A percentile compares a stretch with the other conserved stretches of the same genome.
These are phyloP conservation scores for Myxocyprinus asiaticus DNA, from an alignment of 2,113 vertebrate species.

Conservation along the genomic window DNA sequence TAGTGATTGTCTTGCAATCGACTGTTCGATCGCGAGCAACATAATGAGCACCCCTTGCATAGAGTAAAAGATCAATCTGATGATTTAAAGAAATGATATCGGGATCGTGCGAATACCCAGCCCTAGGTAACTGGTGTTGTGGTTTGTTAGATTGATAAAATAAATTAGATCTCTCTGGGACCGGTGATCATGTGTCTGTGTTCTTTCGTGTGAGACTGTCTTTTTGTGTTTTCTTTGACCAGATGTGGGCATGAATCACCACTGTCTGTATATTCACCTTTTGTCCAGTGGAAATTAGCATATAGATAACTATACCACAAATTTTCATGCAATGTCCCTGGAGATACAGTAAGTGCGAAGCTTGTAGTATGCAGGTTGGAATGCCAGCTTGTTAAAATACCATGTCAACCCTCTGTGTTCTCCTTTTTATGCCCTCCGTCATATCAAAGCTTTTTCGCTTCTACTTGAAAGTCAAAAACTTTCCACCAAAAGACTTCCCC, in stretches of 20 bases:
- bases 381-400: slow-evolving; percentile 19
- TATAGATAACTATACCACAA: slow-evolving; percentile 54
- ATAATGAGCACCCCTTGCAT: too few species aligned
- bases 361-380: slow-evolving; percentile 39
- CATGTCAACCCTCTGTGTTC: slow-evolving; percentile 13
- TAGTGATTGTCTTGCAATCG: too few species aligned
- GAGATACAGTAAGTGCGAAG: slow-evolving; percentile 21
- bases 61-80: too few species aligned
- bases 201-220: background rate
- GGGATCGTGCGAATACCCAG: too few species aligned
- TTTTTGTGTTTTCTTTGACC: background rate
- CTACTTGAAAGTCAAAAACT: slow-evolving; percentile 9
- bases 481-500: slow-evolving; percentile 1
- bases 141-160: background rate
- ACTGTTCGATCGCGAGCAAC: too few species aligned
- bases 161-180: background rate
- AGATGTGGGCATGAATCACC: slow-evolving; percentile 34
- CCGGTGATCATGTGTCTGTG: background rate
- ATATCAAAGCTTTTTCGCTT: slow-evolving; percentile 26
- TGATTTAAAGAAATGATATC: too few species aligned
- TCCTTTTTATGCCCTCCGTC: background rate
- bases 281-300: slow-evolving; percentile 52
- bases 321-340: slow-evolving; percentile 46
- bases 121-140: too few species aligned
- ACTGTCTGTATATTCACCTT: slow-evolving; percentile 49